Base-by-base conservation (phyloP, 2,888 invertebrate genomes). In the Muschampia plurimacula region DNA sequence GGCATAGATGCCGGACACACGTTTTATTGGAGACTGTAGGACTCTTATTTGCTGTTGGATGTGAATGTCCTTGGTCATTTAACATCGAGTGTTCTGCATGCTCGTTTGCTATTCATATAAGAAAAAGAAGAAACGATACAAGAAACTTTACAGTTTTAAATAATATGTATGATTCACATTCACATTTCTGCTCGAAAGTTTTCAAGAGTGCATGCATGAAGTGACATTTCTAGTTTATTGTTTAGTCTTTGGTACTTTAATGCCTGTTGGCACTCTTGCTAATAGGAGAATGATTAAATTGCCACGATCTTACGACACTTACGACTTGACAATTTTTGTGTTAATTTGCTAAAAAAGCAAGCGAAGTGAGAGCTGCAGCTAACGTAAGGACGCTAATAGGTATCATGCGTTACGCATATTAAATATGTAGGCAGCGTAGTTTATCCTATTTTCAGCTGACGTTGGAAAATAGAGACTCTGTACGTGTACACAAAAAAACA, bases 271-370 rank as follows among this genome's bases (percentile, higher is more conserved):
- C 10, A 41, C 13, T 55, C 12, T 28, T 28, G 28, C 12, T 12
- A 8, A 39, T 4, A 66, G 36, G 66, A 13, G 66, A 13, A 52
- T 36, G 36, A 22, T 9, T 32, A 57, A n/a, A 12, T 41, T 12
- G 52, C 22, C 52, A 15, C 41, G 13, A 67, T 28, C 12, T 12
- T 28, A 60, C 41, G n/a, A 39, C 62, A 69, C 49, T 12, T 62
- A 13, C 9, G 4, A 62, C 46, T 69, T 69, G 69, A 69, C 69
- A 69, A 49, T 49, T 39, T 32, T 49, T 32, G 62, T 69, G 68
- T 22, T 69, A 69, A 62, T 69, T 62, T 69, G 62, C 36, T 62
- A 52, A 62, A 13, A 52, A 49, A 62, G n/a, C 39, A 62, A 46
- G 32, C 59, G 15, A 62, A 36, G 46, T 69, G 39, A 15, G 22